Conservation (phyloP, 92 coral and sea anemone genomes). For the Palythoa grandiflora region DNA sequence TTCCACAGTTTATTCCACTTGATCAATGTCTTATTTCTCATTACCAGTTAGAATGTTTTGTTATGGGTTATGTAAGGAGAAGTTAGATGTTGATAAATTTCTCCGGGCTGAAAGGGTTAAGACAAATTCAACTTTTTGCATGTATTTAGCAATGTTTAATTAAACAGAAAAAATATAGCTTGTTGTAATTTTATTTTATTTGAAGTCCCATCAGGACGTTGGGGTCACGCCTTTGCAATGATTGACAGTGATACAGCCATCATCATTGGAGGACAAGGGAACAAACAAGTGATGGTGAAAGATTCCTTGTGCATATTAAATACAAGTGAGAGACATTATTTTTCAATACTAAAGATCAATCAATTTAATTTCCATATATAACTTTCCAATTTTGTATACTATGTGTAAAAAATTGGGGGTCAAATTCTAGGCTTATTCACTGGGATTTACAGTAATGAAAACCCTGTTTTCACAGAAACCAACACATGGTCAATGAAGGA, state of each 20-base stretch:
- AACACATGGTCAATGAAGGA: slow-evolving; percentile 31
- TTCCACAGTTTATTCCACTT: too few species aligned
- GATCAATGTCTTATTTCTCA: too few species aligned
- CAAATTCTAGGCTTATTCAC: too few species aligned
- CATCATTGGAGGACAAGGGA: slow-evolving; percentile 91
- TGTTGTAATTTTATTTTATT: not conserved
- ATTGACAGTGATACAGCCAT: slow-evolving; percentile 73
- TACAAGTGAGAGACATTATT: slow-evolving; percentile 29
- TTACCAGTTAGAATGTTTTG: too few species aligned
- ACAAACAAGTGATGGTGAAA: slow-evolving; percentile 85
- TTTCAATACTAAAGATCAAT: not conserved
- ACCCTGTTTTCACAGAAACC: slow-evolving; percentile 8
- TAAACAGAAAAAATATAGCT: not conserved
- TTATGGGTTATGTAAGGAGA: too few species aligned
- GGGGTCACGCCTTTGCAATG: slow-evolving; percentile 88
- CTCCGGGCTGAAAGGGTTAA: too few species aligned
- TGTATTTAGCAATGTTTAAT: not conserved
- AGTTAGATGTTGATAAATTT: too few species aligned
- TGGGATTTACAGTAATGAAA: too few species aligned
- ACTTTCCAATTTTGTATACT: too few species aligned
- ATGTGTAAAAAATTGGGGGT: too few species aligned
- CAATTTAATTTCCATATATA: too few species aligned
- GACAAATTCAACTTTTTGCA: too few species aligned
- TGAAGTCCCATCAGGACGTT: slow-evolving; percentile 90
- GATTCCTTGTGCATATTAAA: slow-evolving; percentile 84